Evolutionary conservation across 2,888 invertebrate genomes (phyloP).

Genomic region (Ophioninae sp.): DNA sequence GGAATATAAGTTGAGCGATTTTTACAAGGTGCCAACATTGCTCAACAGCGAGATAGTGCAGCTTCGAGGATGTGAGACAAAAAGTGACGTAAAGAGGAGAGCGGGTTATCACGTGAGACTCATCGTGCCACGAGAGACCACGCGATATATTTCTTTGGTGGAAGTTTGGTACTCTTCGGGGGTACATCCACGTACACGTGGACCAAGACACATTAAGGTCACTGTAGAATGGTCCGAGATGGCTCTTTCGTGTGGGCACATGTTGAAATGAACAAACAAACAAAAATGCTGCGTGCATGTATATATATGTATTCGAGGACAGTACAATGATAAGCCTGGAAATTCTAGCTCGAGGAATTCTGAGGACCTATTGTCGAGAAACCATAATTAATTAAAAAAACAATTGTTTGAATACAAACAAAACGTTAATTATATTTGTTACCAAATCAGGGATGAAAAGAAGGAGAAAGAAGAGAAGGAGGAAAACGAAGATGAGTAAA

Average conservation of each 20-base stretch:
- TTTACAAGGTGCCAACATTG: slow-evolving; percentile 50
- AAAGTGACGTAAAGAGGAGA: slow-evolving; percentile 1
- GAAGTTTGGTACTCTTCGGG: slow-evolving; percentile 60
- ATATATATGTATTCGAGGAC: not conserved
- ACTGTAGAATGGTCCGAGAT: slow-evolving; percentile 9
- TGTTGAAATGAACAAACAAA: slow-evolving; percentile 6
- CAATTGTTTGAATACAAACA: slow-evolving; percentile 12
- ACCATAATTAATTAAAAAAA: not conserved
- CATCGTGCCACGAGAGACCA: slow-evolving; percentile 63
- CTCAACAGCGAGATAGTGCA: slow-evolving; percentile 2
- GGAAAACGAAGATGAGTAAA: no score
- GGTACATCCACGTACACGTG: not conserved
- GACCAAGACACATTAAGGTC: slow-evolving; percentile 15
- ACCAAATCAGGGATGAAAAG: no score
- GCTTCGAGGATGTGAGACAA: not conserved
- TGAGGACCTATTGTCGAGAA: no score
- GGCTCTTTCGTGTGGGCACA: not conserved
- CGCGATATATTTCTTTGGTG: slow-evolving; percentile 67
- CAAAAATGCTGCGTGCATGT: not conserved
- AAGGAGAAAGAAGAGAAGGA: no score
- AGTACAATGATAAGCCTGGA: not conserved
- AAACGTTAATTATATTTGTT: no score
- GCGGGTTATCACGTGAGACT: slow-evolving; percentile 40
- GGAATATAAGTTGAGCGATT: slow-evolving; percentile 40
- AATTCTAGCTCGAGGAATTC: no score